Evolutionary conservation across 2,113 vertebrate genomes (phyloP).

Genomic region (Menidia beryllina): DNA sequence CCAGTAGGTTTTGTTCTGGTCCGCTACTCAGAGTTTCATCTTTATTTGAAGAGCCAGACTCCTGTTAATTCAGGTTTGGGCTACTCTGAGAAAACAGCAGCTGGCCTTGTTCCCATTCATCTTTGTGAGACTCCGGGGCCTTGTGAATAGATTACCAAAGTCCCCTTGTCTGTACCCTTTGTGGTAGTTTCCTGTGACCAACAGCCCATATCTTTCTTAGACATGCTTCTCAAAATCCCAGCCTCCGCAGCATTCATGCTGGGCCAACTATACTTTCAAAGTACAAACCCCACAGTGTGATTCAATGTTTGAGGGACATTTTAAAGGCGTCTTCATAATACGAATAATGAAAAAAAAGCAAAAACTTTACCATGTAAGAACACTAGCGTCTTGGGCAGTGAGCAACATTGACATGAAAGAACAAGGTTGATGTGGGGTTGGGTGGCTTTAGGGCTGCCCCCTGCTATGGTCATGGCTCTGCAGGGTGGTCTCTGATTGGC

Average conservation of each 20-base stretch:
- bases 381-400: slow-evolving; percentile 12
- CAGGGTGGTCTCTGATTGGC: slow-evolving; percentile 79
- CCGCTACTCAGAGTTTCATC: slow-evolving; percentile 46
- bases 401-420: slow-evolving; percentile 29
- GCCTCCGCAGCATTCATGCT: slow-evolving; percentile 55
- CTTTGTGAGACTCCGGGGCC: slow-evolving; percentile 70
- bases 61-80: slow-evolving; percentile 62
- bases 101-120: slow-evolving; percentile 71
- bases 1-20: slow-evolving; percentile 48
- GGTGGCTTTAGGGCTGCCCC: slow-evolving; percentile 80
- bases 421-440: slow-evolving; percentile 65
- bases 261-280: slow-evolving; percentile 39
- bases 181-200: slow-evolving; percentile 27
- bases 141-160: slow-evolving; percentile 84
- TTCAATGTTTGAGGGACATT: slow-evolving; percentile 35
- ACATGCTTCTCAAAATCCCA: slow-evolving; percentile 68
- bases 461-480: slow-evolving; percentile 85
- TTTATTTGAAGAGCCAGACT: slow-evolving; percentile 62
- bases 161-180: slow-evolving; percentile 75
- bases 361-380: slow-evolving; percentile 38
- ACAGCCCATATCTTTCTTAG: slow-evolving; percentile 55
- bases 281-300: slow-evolving; percentile 27
- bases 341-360: slow-evolving; percentile 5
- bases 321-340: slow-evolving; percentile 31
- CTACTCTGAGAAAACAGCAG: slow-evolving; percentile 71